Evolutionary conservation across 2,888 invertebrate genomes (phyloP).

Genomic region (Steromphala cineraria): DNA sequence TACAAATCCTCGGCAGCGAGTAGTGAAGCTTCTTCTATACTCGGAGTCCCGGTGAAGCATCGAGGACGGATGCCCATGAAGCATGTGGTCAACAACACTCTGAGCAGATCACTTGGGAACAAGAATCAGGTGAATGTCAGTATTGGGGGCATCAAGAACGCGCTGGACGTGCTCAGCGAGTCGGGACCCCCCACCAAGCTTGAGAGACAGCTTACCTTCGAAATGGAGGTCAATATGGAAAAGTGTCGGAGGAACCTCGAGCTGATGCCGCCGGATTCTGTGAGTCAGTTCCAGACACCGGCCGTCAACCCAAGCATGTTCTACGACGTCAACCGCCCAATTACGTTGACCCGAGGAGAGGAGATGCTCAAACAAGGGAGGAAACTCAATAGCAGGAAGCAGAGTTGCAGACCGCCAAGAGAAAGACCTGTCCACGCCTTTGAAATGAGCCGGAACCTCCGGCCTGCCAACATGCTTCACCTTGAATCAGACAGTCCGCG

Average conservation of each 20-base stretch:
- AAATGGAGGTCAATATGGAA: constrained; percentile 55
- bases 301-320: not conserved
- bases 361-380: constrained; percentile 25
- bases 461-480: not conserved
- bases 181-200: constrained; percentile 56
- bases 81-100: not conserved
- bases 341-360: constrained; percentile 33
- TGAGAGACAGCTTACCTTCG: constrained; percentile 55
- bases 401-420: not conserved
- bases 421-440: not conserved
- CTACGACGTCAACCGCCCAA: constrained; percentile 25
- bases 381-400: constrained; percentile 29
- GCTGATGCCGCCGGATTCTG: constrained; percentile 9
- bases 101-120: not conserved
- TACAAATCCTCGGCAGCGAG: not conserved
- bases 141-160: constrained; percentile 59
- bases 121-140: constrained; percentile 38
- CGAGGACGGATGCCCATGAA: not conserved
- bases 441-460: not conserved
- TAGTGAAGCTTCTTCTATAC: not conserved
- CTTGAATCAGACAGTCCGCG: not conserved
- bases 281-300: not conserved
- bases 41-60: not conserved
- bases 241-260: constrained; percentile 54
- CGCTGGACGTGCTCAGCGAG: constrained; percentile 53